Percentiles rank a stretch among this genome's conserved stretches.
Evolutionary conservation across 2,113 vertebrate species (phyloP).

Genomic region (Phalacrocorax carbo): DNA sequence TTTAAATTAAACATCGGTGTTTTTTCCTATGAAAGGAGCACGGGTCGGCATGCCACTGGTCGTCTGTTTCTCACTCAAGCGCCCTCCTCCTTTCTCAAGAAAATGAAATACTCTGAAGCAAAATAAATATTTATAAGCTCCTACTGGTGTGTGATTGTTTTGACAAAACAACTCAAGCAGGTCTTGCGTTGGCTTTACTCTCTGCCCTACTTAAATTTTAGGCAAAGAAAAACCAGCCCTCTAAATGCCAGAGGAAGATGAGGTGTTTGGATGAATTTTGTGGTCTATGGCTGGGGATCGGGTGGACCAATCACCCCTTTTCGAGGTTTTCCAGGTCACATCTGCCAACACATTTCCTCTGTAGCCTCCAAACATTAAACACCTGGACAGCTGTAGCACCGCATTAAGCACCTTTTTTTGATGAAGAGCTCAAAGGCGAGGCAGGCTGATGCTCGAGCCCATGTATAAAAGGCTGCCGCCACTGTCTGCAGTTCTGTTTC

Average conservation of each 20-base stretch:
- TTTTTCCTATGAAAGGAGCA: background rate
- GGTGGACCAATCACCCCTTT: background rate
- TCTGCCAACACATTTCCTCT: background rate
- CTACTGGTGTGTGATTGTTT: conserved; percentile 23
- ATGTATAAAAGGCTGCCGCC: background rate
- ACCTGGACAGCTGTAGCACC: conserved; percentile 35
- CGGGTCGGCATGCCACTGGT: background rate
- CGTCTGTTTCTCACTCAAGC: background rate
- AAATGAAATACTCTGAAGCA: conserved; percentile 1
- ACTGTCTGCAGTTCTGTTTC: background rate
- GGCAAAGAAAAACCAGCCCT: background rate
- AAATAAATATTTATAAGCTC: conserved; percentile 62
- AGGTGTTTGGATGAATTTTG: background rate
- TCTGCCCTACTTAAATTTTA: background rate
- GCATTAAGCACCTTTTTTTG: background rate
- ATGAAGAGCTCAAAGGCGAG: background rate
- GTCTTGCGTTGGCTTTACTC: background rate
- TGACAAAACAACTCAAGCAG: background rate
- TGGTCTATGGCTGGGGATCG: background rate
- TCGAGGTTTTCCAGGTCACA: conserved; percentile 54
- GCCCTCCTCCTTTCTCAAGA: background rate
- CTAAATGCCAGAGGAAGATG: background rate
- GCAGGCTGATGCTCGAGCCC: background rate
- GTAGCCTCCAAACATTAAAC: background rate
- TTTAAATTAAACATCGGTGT: background rate